Percentiles rank a stretch among this genome's conserved stretches.
Conservation (phyloP, 2,113 vertebrate species). For the Phoxinus phoxinus region DNA sequence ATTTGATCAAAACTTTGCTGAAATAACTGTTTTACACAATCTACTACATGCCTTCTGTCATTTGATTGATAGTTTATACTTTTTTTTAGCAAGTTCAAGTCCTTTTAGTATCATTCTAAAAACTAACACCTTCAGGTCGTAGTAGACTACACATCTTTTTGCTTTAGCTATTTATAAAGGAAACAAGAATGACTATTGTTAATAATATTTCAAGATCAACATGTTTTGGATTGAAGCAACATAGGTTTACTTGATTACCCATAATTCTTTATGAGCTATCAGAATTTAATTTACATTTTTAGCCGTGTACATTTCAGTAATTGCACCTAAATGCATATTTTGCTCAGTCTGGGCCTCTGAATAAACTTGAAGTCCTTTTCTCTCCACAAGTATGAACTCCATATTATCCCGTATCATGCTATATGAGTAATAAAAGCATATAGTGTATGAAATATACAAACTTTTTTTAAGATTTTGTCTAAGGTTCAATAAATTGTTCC, state of each 20-base stretch:
- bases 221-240: too few relatives aligned
- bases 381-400: neutral
- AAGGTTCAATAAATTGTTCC: neutral
- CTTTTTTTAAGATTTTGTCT: neutral
- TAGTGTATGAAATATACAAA: neutral
- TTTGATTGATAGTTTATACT: neutral
- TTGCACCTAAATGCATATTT: neutral
- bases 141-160: neutral
- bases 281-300: neutral
- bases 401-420: neutral
- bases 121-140: neutral
- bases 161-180: neutral
- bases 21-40: neutral
- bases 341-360: neutral
- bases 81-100: neutral
- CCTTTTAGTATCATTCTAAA: neutral
- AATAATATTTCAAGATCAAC: neutral
- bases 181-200: neutral
- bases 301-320: neutral
- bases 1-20: neutral
- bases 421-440: neutral
- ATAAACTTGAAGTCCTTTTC: neutral
- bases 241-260: neutral
- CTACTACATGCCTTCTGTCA: neutral
- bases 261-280: neutral